Conservation (phyloP, 2,113 vertebrate genomes). For the Tragelaphus buxtoni region DNA sequence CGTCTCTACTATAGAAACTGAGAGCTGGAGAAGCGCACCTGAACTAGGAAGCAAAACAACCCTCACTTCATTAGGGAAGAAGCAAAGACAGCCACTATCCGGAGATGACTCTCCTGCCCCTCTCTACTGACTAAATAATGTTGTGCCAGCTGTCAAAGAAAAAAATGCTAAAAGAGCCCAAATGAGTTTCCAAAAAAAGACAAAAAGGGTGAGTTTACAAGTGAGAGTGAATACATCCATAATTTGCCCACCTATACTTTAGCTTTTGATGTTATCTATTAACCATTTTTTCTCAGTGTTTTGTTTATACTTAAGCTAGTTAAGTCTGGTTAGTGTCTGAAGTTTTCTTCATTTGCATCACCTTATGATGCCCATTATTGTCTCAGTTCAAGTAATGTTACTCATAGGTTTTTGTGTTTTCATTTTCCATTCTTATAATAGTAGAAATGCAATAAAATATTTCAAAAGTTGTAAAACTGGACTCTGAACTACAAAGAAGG, state of each 20-base stretch:
- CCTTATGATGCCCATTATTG: background rate
- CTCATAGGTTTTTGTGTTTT: background rate
- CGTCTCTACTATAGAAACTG: background rate
- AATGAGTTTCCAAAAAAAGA: background rate
- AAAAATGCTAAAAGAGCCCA: background rate
- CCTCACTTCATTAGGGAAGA: background rate
- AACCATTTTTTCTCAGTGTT: constrained; percentile 14
- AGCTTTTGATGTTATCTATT: background rate
- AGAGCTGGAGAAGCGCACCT: background rate
- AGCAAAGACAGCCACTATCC: background rate
- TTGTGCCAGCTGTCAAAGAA: background rate
- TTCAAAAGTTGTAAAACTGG: background rate
- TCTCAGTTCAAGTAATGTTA: constrained; percentile 8
- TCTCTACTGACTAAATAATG: background rate
- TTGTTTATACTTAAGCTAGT: background rate
- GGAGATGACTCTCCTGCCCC: background rate
- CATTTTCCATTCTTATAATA: background rate
- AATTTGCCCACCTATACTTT: background rate
- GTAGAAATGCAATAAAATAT: background rate
- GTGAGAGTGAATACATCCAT: background rate
- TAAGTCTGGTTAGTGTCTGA: background rate
- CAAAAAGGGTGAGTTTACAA: background rate
- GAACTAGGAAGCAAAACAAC: background rate
- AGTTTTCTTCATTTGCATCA: background rate
- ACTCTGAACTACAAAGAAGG: constrained; percentile 1